These are phyloP conservation scores for Mormyrus hasselquistii DNA, from an alignment of 2,797 vertebrate genomes.

Conservation along the genomic window DNA sequence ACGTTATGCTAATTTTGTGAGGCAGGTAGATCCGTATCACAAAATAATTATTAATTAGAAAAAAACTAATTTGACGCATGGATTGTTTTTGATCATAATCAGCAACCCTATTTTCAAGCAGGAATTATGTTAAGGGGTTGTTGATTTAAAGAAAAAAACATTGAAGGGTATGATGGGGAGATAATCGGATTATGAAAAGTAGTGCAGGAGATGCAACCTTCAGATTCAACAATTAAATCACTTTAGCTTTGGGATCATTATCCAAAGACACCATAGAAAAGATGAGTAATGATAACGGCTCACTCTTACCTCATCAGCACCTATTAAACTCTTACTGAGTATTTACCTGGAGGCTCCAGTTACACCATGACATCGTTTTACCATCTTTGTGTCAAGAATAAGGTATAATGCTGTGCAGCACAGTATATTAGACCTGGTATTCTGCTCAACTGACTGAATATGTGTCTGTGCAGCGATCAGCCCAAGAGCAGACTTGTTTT, in stretches of 20 bases:
- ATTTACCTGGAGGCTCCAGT: background rate
- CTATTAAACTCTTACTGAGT: constrained; percentile 16
- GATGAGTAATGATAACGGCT: constrained; percentile 8
- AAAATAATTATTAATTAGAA: constrained; percentile 12
- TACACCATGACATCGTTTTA: background rate
- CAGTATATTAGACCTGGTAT: background rate
- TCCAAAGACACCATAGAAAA: constrained; percentile 8
- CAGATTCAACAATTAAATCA: constrained; percentile 18
- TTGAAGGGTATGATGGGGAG: constrained; percentile 3
- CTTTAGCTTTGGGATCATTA: constrained; percentile 23
- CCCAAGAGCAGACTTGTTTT: background rate
- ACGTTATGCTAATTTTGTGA: constrained; percentile 13
- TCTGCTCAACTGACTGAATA: background rate
- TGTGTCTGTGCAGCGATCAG: background rate
- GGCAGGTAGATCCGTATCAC: constrained; percentile 17
- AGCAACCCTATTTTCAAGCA: background rate
- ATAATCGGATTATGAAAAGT: constrained; percentile 20
- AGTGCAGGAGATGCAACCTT: constrained; percentile 7
- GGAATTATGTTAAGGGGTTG: background rate
- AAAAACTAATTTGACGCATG: constrained; percentile 13
- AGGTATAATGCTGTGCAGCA: background rate
- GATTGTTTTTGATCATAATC: constrained; percentile 17
- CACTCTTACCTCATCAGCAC: constrained; percentile 22
- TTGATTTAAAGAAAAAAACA: constrained; percentile 1
- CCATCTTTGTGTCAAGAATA: background rate